phyloP scores from a whole-genome alignment of 2,797 vertebrate genomes.

The Mormyrus hasselquistii region DNA sequence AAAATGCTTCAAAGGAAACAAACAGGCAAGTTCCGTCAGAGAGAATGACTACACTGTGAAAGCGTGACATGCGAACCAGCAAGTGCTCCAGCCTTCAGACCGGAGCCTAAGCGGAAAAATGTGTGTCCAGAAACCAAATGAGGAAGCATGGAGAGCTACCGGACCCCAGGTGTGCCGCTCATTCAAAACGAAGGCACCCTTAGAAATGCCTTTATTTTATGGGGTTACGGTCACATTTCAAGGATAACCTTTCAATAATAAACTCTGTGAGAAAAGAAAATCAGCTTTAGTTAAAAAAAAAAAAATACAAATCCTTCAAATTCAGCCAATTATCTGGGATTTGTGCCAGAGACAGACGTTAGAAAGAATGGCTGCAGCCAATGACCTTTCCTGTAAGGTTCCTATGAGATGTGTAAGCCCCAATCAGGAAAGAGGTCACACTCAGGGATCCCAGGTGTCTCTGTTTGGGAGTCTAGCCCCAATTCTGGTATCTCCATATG shows the following conservation, averaged over 20 bases:
- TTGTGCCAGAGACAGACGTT: not conserved
- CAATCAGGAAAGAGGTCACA: not conserved
- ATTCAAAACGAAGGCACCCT: not conserved
- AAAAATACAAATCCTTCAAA: not conserved
- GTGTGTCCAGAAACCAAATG: not conserved
- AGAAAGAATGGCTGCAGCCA: not conserved
- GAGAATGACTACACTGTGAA: not conserved
- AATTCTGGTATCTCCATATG: not conserved
- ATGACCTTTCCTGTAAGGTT: not conserved
- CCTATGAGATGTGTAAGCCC: not conserved
- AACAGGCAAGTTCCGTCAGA: not conserved
- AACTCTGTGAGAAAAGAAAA: not conserved
- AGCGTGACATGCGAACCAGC: not conserved
- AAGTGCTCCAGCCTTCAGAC: not conserved
- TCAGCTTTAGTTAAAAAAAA: not conserved
- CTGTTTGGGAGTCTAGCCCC: not conserved
- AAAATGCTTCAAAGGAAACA: not conserved
- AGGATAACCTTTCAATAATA: not conserved
- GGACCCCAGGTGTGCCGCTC: not conserved
- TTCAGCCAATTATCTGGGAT: not conserved
- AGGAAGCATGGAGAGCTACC: not conserved
- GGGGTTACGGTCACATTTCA: not conserved
- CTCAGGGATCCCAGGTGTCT: not conserved
- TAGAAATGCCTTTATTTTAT: not conserved
- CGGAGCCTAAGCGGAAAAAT: not conserved